Base-by-base conservation (phyloP, 2,888 invertebrate species). In the Allygus modestus region DNA sequence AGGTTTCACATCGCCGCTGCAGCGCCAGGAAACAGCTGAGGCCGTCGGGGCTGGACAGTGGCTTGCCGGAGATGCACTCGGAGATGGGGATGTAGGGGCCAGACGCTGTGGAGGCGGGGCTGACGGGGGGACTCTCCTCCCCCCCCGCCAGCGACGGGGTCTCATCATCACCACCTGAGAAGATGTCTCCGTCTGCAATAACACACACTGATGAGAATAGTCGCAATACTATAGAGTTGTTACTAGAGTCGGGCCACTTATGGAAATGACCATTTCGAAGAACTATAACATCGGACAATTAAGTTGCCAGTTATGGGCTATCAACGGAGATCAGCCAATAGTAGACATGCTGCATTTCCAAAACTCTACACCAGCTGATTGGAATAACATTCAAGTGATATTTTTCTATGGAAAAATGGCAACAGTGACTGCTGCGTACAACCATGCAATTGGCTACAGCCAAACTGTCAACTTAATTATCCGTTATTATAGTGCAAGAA, bases 81-180 rank as follows among this genome's bases (percentile, higher is more conserved):
- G 97, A 97, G 88, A 98, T 97, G 11, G 97, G 96, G 91, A 98
- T 97, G 90, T 98, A 98, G 0, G 97, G 96, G 28, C 96, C 96
- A 12, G 96, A 95, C 41, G 91, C 91, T 28, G 90, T 91, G 87
- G 93, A 92, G 43, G 93, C 93, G 82, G 94, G 94, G 77, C 94
- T 92, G 84, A 93, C 92, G 15, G 94, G 94, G 26, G 94, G 93
- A 20, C 93, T 93, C 88, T 93, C 93, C 61, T 91, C 90, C 5
- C 77, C 79, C 43, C 91, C 91, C 0, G 91, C 91, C 85, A 91
- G 89, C n/a, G 87, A 86, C 17, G 87, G 85, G 20, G 12, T 31
- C 54, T 79, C 58, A 4, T 77, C 77, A 1, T 37, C 79, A 1
- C 58, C 79, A 2, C 58, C 37, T 0, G 79, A 31, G 58, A 79